Base-by-base conservation (phyloP, 2,888 invertebrate genomes). In the Hyposoter dolosus region DNA sequence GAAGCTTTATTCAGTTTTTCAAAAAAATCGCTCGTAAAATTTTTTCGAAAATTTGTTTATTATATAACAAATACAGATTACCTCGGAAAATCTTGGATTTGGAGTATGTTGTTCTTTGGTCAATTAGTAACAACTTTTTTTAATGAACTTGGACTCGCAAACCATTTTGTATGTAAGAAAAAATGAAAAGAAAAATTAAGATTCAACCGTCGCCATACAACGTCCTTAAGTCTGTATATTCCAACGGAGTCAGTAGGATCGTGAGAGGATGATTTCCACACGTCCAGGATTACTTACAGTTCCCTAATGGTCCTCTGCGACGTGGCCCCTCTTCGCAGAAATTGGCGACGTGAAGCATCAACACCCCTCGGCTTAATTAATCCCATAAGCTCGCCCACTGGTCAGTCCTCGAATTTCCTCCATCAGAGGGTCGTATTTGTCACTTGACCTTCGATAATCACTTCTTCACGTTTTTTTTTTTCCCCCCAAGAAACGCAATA, bases 341-440 rank as follows among this genome's bases (percentile, higher is more conserved):
- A 87, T 87, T 84, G 88, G 83, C 86, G 84, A 93, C 92, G 92
- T 88, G 90, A 19, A 89, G 92, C 90, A 93, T 94, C 92, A 93
- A 91, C 93, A 90, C 93, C 93, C 93, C 92, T 92, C 89, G 90
- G 88, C 90, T 91, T 93, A 93, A 93, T 94, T 93, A 94, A 94
- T 93, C 94, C 94, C 88, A 88, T 92, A 92, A 93, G 91, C 93
- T 91, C 90, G 86, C 88, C 88, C 82, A 90, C 90, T 91, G 92
- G 91, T 90, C 92, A 90, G 89, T 89, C 89, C 88, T 71, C 88
- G 88, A 89, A 69, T 88, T 87, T 88, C 86, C 86, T 85, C 85
- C 89, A 88, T 68, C 40, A 88, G 90, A 90, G 91, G 89, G 88
- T 88, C 87, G 88, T 87, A 85, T 87, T 84, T 87, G 89, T 77